A percentile compares a stretch with the other conserved stretches of the same genome.
Conservation (phyloP, 2,888 invertebrate species). For the Heteropelma amictum region DNA sequence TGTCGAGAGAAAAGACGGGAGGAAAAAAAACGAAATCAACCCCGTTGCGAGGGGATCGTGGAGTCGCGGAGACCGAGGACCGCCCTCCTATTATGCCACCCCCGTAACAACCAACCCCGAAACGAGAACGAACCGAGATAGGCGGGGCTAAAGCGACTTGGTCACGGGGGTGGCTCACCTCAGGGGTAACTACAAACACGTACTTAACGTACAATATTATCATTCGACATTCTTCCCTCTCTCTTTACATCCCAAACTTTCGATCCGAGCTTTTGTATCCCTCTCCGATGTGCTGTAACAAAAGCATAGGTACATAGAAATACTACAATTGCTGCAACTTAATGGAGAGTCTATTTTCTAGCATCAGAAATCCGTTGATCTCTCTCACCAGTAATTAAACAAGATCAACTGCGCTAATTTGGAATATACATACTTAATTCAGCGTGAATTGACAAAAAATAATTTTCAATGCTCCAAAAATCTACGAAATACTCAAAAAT, state of each 20-base stretch:
- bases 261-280: background rate
- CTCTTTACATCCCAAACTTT: background rate
- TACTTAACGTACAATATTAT: conserved; percentile 76
- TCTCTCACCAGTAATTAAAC: no score
- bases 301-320: no score
- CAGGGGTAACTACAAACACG: conserved; percentile 77
- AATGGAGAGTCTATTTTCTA: no score
- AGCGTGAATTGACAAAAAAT: no score
- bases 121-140: conserved; percentile 40
- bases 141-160: conserved; percentile 53
- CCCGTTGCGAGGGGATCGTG: conserved; percentile 43
- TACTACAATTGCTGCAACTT: no score
- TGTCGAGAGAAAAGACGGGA: background rate
- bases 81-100: conserved; percentile 72
- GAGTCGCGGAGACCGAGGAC: conserved; percentile 60
- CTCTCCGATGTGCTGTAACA: background rate
- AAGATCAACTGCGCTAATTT: no score
- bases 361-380: no score
- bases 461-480: no score
- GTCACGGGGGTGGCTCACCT: conserved; percentile 72
- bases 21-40: conserved; percentile 41
- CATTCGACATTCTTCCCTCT: conserved; percentile 53
- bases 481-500: no score
- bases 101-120: conserved; percentile 61
- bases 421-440: no score